These are phyloP conservation scores for Gorsachius magnificus DNA, from an alignment of 2,797 vertebrate species.

Conservation along the genomic window DNA sequence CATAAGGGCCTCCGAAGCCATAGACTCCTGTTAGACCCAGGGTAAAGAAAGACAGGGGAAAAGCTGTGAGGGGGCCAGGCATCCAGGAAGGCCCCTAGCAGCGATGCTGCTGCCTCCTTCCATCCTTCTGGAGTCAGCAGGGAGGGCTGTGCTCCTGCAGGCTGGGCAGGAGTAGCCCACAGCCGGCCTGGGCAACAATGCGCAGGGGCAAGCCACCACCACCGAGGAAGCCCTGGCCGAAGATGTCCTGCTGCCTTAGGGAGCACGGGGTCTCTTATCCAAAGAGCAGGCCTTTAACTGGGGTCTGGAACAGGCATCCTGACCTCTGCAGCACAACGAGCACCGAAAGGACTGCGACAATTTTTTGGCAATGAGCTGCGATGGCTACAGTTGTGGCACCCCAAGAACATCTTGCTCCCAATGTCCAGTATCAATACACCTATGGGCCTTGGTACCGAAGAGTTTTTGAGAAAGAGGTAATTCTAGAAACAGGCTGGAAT, in stretches of 20 bases:
- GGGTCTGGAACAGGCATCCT: not conserved
- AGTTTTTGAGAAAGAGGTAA: not conserved
- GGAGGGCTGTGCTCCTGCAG: not conserved
- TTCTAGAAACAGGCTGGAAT: not conserved
- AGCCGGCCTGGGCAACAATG: rapidly evolving
- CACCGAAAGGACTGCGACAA: not conserved
- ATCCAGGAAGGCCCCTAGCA: constrained; percentile 15
- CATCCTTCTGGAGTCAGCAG: not conserved
- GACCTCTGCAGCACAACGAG: rapidly evolving
- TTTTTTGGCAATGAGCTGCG: not conserved
- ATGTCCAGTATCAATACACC: not conserved
- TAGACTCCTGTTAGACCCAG: constrained; percentile 80
- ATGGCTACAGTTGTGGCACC: constrained; percentile 3
- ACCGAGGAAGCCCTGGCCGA: not conserved
- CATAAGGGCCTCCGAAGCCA: constrained; percentile 84
- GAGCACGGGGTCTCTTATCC: not conserved
- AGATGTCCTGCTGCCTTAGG: not conserved
- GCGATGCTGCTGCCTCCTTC: not conserved
- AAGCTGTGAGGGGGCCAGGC: constrained; percentile 66
- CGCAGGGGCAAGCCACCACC: rapidly evolving
- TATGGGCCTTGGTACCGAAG: rapidly evolving
- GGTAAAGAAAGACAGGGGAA: constrained; percentile 75
- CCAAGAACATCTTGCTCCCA: not conserved
- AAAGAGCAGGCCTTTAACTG: not conserved
- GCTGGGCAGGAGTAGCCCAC: not conserved